Evolutionary conservation across 2,888 invertebrate genomes (phyloP).

Genomic region (Gasteruption jaculator): DNA sequence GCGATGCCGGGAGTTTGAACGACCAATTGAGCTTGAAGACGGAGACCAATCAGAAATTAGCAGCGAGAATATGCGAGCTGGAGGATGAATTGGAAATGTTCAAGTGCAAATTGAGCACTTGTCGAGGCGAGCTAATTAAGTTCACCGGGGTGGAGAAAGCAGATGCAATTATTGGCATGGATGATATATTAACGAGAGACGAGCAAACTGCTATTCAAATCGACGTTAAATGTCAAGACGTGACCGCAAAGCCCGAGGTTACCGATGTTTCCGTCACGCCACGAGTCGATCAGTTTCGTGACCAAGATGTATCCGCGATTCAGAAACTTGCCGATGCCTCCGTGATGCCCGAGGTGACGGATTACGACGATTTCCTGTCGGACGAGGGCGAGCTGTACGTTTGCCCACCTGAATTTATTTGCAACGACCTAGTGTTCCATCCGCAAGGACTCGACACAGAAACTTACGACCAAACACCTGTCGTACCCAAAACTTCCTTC

Average conservation of each 20-base stretch:
- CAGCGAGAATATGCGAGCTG: slow-evolving; percentile 53
- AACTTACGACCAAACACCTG: too few relatives aligned
- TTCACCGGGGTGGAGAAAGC: slow-evolving; percentile 56
- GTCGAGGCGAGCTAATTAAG: slow-evolving; percentile 53
- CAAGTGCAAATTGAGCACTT: slow-evolving; percentile 54
- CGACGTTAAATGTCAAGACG: too few relatives aligned
- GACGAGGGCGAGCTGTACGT: slow-evolving; percentile 16
- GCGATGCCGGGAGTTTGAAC: slow-evolving; percentile 54
- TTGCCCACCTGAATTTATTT: slow-evolving; percentile 23
- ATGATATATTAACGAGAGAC: too few relatives aligned
- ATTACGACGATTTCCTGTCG: too few relatives aligned
- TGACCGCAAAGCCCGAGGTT: neutral
- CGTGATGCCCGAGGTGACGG: too few relatives aligned
- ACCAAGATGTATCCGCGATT: too few relatives aligned
- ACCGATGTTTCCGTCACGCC: too few relatives aligned
- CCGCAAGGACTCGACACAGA: slow-evolving; percentile 6
- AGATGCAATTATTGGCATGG: slow-evolving; percentile 27
- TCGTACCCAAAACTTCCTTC: neutral
- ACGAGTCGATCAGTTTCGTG: too few relatives aligned
- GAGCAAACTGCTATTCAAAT: too few relatives aligned
- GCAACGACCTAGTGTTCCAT: slow-evolving; percentile 24
- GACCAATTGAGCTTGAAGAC: slow-evolving; percentile 57
- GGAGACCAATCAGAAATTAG: slow-evolving; percentile 56
- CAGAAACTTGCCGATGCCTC: too few relatives aligned
- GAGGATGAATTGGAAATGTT: slow-evolving; percentile 56